Evolutionary conservation across 2,113 vertebrate genomes (phyloP).

Genomic region (Leptocoma aspasia): DNA sequence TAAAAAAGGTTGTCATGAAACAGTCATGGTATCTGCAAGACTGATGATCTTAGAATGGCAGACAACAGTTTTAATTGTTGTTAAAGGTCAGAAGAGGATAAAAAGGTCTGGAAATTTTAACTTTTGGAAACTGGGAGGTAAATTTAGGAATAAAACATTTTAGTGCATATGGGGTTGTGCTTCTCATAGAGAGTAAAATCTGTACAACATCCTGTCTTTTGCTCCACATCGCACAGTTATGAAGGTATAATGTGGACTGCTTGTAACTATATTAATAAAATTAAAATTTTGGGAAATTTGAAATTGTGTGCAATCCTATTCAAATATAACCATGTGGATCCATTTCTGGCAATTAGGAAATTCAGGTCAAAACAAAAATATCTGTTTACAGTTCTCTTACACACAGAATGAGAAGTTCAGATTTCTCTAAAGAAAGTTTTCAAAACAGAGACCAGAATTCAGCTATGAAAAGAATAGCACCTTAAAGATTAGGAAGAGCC

Average conservation of each 20-base stretch:
- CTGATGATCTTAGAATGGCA: not conserved
- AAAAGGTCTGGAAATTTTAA: not conserved
- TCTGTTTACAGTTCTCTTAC: not conserved
- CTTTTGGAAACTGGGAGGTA: not conserved
- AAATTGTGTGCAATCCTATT: not conserved
- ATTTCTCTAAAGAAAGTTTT: not conserved
- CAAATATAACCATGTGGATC: not conserved
- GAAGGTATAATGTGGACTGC: not conserved
- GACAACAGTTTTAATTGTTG: not conserved
- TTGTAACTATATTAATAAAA: not conserved
- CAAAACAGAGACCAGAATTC: not conserved
- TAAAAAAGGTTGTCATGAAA: conserved; percentile 22
- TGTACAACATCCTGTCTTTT: not conserved
- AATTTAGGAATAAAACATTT: not conserved
- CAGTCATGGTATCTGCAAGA: not conserved
- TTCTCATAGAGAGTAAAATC: not conserved
- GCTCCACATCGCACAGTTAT: not conserved
- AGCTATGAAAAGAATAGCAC: not conserved
- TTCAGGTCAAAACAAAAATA: not conserved
- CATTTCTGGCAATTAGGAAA: not conserved
- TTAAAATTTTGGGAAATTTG: not conserved
- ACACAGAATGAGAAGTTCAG: not conserved
- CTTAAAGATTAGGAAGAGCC: not conserved
- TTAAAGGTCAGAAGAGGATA: not conserved
- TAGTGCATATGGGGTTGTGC: not conserved